Conservation (phyloP, 2,888 invertebrate genomes). For the Autographa gamma region DNA sequence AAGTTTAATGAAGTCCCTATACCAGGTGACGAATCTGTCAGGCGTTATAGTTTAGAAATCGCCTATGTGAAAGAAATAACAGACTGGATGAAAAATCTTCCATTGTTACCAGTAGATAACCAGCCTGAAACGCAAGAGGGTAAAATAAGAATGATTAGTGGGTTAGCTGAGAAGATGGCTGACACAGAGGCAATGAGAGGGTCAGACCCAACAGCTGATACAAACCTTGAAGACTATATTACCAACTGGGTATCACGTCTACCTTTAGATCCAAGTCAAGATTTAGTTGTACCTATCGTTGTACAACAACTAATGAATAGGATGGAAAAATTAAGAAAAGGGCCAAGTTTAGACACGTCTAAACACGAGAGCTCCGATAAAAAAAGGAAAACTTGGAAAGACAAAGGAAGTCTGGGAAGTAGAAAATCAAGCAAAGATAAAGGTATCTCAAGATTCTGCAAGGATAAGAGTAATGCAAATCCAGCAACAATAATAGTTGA, state of each 20-base stretch:
- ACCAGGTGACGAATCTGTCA: constrained; percentile 62
- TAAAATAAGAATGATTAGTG: constrained; percentile 65
- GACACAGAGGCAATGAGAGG: constrained; percentile 55
- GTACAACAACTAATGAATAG: constrained; percentile 70
- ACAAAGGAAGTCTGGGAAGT: background rate
- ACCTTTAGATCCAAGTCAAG: constrained; percentile 64
- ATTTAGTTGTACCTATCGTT: constrained; percentile 62
- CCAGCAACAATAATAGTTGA: constrained; percentile 65
- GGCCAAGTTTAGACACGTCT: background rate
- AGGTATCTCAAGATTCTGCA: constrained; percentile 1
- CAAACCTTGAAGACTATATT: constrained; percentile 64
- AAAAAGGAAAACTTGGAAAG: background rate
- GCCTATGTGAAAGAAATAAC: constrained; percentile 73
- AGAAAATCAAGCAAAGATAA: background rate
- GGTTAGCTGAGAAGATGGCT: constrained; percentile 69
- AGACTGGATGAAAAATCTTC: constrained; percentile 75
- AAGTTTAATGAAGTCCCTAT: constrained; percentile 59
- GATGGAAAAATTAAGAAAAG: constrained; percentile 61
- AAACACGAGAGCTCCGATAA: constrained; percentile 11
- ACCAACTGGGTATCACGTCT: constrained; percentile 68
- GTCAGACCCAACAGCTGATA: constrained; percentile 47
- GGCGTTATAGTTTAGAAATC: constrained; percentile 65
- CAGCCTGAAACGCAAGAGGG: constrained; percentile 50
- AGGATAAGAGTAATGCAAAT: constrained; percentile 34
- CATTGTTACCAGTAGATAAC: constrained; percentile 61